Evolutionary conservation across 2,888 invertebrate genomes (phyloP).

Genomic region (Spatulosminthurus flaviceps): DNA sequence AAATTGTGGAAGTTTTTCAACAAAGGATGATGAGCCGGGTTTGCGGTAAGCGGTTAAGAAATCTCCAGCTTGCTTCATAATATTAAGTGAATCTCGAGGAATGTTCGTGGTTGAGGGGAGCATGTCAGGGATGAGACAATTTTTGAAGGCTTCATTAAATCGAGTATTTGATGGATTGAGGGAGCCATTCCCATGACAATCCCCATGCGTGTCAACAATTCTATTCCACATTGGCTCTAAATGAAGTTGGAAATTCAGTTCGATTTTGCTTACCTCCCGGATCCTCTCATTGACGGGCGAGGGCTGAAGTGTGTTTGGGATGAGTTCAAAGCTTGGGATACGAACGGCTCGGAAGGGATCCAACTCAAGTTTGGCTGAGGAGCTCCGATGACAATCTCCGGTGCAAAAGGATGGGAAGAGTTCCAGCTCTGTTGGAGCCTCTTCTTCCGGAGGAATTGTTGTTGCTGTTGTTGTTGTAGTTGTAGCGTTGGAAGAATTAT

Average conservation of each 20-base stretch:
- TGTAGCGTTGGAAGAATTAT: not conserved
- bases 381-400: not conserved
- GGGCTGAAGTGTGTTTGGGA: not conserved
- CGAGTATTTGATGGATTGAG: not conserved
- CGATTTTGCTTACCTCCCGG: not conserved
- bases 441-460: too few species aligned
- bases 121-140: not conserved
- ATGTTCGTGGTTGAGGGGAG: not conserved
- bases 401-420: not conserved
- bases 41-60: constrained; percentile 22
- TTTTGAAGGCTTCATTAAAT: not conserved
- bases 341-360: constrained; percentile 31
- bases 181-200: too few species aligned
- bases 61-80: constrained; percentile 14
- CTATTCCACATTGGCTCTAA: not conserved
- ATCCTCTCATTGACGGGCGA: not conserved
- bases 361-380: constrained; percentile 30
- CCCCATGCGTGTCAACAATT: not conserved
- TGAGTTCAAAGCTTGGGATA: constrained; percentile 31
- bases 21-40: constrained; percentile 25
- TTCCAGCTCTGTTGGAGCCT: too few species aligned
- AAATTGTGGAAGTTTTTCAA: constrained; percentile 22
- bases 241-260: not conserved
- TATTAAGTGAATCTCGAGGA: not conserved
- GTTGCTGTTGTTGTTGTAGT: too few species aligned